Evolutionary conservation across 2,113 vertebrate genomes (phyloP), one percentile per base, ranked within the genome.

Genomic region (Syngnathus typhle): DNA sequence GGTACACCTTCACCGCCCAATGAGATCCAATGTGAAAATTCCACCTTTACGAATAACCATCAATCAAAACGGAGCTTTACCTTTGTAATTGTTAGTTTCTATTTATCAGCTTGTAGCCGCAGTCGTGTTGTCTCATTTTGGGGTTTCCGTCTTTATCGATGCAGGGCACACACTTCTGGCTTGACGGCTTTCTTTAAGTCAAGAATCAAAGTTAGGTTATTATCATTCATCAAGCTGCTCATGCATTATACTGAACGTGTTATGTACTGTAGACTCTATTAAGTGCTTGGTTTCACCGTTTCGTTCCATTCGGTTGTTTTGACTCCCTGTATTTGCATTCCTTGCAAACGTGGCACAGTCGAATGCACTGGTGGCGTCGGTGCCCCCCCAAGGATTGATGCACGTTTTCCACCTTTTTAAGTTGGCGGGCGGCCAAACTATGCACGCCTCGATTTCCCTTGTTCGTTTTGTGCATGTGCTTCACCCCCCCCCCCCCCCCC

Each of bases 391-490:
- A 68, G 63, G 59, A 77, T 60, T 46, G 27, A 58, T 63, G 51
- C 43, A 63, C 43, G 43, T 64, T 68, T 79, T 77, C 23, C 73
- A 65, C 75, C 13, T 69, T 69, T 32, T 73, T 68, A 62, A 66
- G 7, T 65, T 80, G 78, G 80, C 75, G 68, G 60, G 59, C 58
- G 64, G 64, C 70, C 77, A 70, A 43, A 76, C 67, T 58, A 65
- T 77, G 55, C 71, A 47, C 71, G 72, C 69, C 66, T 81, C 71
- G 64, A 71, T 82, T 86, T 85, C 73, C 71, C 60, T 60, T 70
- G 70, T 76, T 88, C 79, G 71, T 80, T 73, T 72, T 77, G 69
- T 78, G 77, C 61, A 7, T 80, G 73, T 71, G 72, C 85, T 81
- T 83, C n/a, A n/a, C n/a, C n/a, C 23, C 23, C 23, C 23, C 78